Percentiles rank a stretch among this genome's conserved stretches.
phyloP scores from a whole-genome alignment of 2,113 vertebrate genomes.

The Amblyornis subalaris region DNA sequence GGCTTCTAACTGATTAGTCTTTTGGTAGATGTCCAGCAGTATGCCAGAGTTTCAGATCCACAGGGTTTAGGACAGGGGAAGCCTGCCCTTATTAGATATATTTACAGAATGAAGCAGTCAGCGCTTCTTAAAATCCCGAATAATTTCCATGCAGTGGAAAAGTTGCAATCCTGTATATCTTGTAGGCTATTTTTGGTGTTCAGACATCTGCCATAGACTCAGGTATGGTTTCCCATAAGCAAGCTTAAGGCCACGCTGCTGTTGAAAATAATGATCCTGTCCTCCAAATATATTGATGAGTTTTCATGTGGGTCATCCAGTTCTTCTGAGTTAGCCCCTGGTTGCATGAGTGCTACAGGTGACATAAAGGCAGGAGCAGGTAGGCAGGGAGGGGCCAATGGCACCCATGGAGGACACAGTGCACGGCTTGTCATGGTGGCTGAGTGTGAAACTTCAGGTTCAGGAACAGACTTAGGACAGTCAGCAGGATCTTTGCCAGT shows the following conservation, averaged over 20 bases:
- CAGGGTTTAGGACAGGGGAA: not conserved
- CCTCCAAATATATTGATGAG: not conserved
- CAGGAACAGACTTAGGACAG: not conserved
- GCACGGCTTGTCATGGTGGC: accelerated
- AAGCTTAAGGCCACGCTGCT: not conserved
- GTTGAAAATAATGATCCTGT: not conserved
- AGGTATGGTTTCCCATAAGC: not conserved
- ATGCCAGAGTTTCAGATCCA: not conserved
- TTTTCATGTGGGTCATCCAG: not conserved
- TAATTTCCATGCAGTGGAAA: not conserved
- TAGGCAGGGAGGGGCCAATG: accelerated
- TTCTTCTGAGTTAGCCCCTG: not conserved
- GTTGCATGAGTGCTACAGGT: not conserved
- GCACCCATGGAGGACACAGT: not conserved
- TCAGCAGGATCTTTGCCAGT: not conserved
- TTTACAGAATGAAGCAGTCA: not conserved
- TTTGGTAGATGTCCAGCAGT: not conserved
- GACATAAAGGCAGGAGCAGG: not conserved
- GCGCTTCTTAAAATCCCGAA: not conserved
- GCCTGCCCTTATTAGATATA: not conserved
- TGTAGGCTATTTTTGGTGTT: not conserved
- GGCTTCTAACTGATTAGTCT: not conserved
- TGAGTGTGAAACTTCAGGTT: not conserved
- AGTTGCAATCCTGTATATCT: not conserved
- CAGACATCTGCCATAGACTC: not conserved